Base-by-base conservation (phyloP, 2,113 vertebrate genomes). In the Notothenia coriiceps region DNA sequence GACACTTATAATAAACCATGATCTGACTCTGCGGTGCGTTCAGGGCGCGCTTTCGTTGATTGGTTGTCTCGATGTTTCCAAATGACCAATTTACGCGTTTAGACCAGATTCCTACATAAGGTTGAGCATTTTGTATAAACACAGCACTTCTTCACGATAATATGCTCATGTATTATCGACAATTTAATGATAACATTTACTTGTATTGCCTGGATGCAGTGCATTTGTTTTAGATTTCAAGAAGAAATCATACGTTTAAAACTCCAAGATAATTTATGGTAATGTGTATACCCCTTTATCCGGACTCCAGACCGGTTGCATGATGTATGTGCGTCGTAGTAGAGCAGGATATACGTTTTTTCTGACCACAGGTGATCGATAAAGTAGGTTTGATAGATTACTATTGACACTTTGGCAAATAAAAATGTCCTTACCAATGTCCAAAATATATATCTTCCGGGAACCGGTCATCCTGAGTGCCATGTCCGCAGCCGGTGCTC, bases 401-500 rank as follows among this genome's bases (percentile, higher is more conserved):
- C 71, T 44, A 13, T 11, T 62, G 15, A 43, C 67, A 64, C 50
- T 29, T 12, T 35, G 9, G 22, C 66, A 52, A 51, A 69, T 1
- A 0, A 72, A 77, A 35, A 94, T 95, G 94, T 94, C 94, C 59
- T 77, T 87, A 40, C 74, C 91, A 1, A 63, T 82, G 64, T 77
- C 79, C 63, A 91, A 86, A 70, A 89, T 91, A 80, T 95, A 92
- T 74, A 90, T 83, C 15, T 91, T 84, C 56, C 62, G 94, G 87
- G 15, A 71, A 17, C 57, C 67, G 88, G 74, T 73, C 82, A 29
- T 78, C 29, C 29, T 29, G 96, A 97, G 55, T 89, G 93, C 89
- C 95, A 95, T 0, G 91, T 90, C n/a, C 95, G 95, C 47, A 95
- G 96, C 59, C 91, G 94, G 70, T 87, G 89, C 71, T 95, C 95